Evolutionary conservation across 2,797 vertebrate genomes (phyloP), one percentile per base, ranked within the genome.

Genomic region (Ceyx erithaca): DNA sequence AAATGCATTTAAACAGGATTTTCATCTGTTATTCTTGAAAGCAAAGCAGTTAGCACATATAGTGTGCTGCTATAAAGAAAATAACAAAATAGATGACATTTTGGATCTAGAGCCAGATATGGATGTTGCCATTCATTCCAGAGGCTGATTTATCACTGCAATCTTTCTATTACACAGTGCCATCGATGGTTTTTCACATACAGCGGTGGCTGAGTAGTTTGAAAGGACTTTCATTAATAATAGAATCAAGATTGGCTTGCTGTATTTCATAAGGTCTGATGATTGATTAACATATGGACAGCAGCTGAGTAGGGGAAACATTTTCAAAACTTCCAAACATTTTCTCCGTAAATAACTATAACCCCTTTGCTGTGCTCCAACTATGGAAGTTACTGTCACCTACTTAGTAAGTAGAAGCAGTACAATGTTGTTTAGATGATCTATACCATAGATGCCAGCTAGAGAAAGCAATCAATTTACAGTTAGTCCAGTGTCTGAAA

Each of bases 21-120:
- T 89, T 87, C 7, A 0, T 64, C 62, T 78, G 59, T 55, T 68
- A 64, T 89, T 73, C 64, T 67, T 83, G 67, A 94, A 89, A 93
- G 85, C 28, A 90, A 90, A 94, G 49, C 73, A 91, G 73, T 81
- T 86, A 89, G 84, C 33, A 80, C 72, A 41, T 62, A 62, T 4
- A 12, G 41, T 37, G 45, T 79, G 67, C 58, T 85, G 71, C 85
- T 51, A 70, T 87, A 87, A 89, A 89, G 80, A 80, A 96, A 95
- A 93, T 92, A 79, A 84, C 80, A 87, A 94, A 95, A 85, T 59
- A 94, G 77, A 93, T 94, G 93, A 86, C 83, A 91, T 94, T 95
- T 90, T 91, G 89, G 85, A 95, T 94, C 62, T 77, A 64, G 64
- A 92, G 70, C 17, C 51, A 95, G 92, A 91, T 95, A 94, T 37